Conservation (phyloP, 2,113 vertebrate species). For the Lamprotornis superbus region DNA sequence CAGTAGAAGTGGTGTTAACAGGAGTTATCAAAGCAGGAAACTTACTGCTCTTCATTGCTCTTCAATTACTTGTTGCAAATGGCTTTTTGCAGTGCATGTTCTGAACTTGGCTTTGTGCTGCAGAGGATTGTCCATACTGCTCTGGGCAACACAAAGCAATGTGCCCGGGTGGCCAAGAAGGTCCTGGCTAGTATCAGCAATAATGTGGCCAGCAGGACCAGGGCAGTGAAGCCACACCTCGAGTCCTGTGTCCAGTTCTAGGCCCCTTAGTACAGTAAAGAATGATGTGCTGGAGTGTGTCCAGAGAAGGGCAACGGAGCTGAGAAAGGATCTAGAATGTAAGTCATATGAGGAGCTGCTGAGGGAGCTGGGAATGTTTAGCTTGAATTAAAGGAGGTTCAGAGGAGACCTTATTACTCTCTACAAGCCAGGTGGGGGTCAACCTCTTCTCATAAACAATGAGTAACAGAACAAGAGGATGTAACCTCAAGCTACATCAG, state of each 20-base stretch:
- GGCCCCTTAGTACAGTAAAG: not conserved
- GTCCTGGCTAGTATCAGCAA: not conserved
- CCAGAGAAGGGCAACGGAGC: rapidly evolving
- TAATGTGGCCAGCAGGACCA: not conserved
- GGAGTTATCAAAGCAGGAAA: not conserved
- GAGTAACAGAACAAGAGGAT: too few relatives aligned
- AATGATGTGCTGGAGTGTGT: not conserved
- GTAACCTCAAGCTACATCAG: not conserved
- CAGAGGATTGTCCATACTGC: not conserved
- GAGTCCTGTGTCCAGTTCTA: not conserved
- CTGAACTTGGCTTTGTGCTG: not conserved
- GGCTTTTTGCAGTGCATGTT: not conserved
- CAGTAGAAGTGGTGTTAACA: not conserved
- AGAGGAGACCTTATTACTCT: not conserved
- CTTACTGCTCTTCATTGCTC: not conserved
- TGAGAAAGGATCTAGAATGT: not conserved
- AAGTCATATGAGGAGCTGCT: not conserved
- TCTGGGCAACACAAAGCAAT: not conserved
- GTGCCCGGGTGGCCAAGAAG: not conserved
- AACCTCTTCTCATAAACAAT: not conserved
- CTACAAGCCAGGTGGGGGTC: not conserved
- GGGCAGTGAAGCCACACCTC: not conserved
- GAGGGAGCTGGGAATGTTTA: not conserved
- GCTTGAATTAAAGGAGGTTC: not conserved
- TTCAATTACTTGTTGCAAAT: not conserved